phyloP scores from a whole-genome alignment of 2,888 invertebrate species.

The Synergus laeviventris region DNA sequence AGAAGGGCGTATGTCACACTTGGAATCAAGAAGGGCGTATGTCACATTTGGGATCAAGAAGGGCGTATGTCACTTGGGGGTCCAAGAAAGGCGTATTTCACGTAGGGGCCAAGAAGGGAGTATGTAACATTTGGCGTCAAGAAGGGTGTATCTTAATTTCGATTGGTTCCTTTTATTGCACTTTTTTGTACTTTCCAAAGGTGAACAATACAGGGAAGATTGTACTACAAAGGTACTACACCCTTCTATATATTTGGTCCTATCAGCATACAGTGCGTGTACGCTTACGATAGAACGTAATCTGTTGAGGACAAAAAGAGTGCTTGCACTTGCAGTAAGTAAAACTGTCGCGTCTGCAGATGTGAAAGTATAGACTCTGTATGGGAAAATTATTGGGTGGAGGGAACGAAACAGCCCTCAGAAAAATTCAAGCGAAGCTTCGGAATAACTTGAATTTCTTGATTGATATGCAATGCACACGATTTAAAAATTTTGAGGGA shows the following conservation, averaged over 20 bases:
- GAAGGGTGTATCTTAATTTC: no score
- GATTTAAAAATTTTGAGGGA: background rate
- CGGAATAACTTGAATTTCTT: background rate
- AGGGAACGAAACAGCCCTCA: background rate
- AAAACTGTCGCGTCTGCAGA: background rate
- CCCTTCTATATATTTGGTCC: background rate
- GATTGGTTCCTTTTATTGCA: background rate
- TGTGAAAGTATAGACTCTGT: background rate
- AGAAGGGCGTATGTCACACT: no score
- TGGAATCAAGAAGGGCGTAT: no score
- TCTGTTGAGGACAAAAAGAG: constrained; percentile 2
- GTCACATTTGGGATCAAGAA: no score
- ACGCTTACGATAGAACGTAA: background rate
- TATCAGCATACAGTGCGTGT: constrained; percentile 5
- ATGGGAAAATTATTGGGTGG: background rate
- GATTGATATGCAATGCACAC: background rate
- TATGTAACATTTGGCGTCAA: no score
- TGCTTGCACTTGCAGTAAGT: constrained; percentile 30
- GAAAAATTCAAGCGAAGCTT: background rate
- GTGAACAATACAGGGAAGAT: background rate
- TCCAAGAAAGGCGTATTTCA: no score
- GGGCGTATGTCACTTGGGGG: no score
- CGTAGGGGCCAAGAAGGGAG: no score
- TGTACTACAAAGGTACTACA: background rate
- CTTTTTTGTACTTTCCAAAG: background rate